Evolutionary conservation across 2,888 invertebrate genomes (phyloP), one percentile per base, ranked within the genome.

Genomic region (Nebria brevicollis): DNA sequence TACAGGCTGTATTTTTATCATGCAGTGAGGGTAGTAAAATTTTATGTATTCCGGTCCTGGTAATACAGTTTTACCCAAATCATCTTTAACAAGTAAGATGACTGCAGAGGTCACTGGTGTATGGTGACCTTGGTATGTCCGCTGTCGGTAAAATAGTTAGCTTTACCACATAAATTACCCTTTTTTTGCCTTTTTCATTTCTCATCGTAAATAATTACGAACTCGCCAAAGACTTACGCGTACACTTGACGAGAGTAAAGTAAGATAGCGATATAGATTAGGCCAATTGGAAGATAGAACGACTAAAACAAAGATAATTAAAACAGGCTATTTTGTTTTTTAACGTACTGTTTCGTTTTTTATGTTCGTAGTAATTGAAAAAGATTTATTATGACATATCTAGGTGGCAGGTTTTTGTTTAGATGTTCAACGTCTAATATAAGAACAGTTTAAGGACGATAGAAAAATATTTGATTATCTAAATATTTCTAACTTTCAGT

Each of bases 161-260:
- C 70, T 15, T 70, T 70, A 70, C 54, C 20, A 70, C 70, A 70
- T 70, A 70, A 70, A 72, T 77, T 77, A 43, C 42, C 15, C 20
- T n/a, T 25, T 77, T 72, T 70, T 75, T 64, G 64, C 34, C 65
- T 65, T 65, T 72, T 70, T 68, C 68, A 42, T 77, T 70, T 77
- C 77, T 77, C 77, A 77, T 77, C 77, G 72, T 77, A 72, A 77
- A 77, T 77, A 77, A 77, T 77, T 77, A 72, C 72, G 72, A 70
- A 70, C 68, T 68, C 70, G 65, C 54, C 77, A 42, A 20, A 20
- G 20, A 54, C n/a, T 73, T 42, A 75, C 64, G 65, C 20, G 72
- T 72, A 13, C 41, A 26, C 66, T 25, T 75, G 66, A 75, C 41
- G 75, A 34, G 75, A 13, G 26, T 75, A 65, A 34, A 75, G 15